Percentiles rank a stretch among this genome's conserved stretches.
Conservation (phyloP, 1,140 invertebrate genomes). For the Leptestheria dahalacensis region DNA sequence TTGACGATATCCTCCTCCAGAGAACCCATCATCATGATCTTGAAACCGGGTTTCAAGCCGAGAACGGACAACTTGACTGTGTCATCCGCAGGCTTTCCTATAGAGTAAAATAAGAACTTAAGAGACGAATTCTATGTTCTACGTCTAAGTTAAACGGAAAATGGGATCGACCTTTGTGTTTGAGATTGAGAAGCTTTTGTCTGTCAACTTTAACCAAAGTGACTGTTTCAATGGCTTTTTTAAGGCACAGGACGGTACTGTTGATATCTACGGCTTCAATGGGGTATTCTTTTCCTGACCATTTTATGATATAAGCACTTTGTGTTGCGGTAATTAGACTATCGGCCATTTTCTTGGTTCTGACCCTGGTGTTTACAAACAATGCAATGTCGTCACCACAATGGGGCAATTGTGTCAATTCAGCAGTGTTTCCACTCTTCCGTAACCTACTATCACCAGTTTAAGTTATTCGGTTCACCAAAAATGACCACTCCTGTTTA, state of each 20-base stretch:
- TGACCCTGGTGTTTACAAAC: background rate
- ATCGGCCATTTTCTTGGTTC: background rate
- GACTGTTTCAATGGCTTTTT: slow-evolving; percentile 57
- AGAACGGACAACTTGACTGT: slow-evolving; percentile 48
- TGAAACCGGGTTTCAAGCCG: slow-evolving; percentile 70
- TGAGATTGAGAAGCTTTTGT: slow-evolving; percentile 85
- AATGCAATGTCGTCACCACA: no score
- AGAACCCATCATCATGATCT: slow-evolving; percentile 95
- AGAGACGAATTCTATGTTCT: slow-evolving; percentile 8
- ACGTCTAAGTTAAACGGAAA: background rate
- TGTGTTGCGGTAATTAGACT: background rate
- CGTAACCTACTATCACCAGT: no score
- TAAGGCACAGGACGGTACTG: slow-evolving; percentile 58
- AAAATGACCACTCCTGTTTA: no score
- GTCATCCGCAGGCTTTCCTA: slow-evolving; percentile 68
- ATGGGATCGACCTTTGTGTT: slow-evolving; percentile 58
- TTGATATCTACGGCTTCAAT: slow-evolving; percentile 47
- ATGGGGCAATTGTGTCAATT: no score
- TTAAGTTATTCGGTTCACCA: no score
- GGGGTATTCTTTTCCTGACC: slow-evolving; percentile 74
- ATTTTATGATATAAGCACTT: slow-evolving; percentile 46
- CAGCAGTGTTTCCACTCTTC: no score
- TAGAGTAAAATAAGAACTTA: background rate
- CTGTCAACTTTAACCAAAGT: slow-evolving; percentile 75
- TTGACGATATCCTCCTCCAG: slow-evolving; percentile 77